A percentile compares a stretch with the other conserved stretches of the same genome.
phyloP scores from a whole-genome alignment of 2,113 vertebrate genomes.

The Choloepus hoffmanni region DNA sequence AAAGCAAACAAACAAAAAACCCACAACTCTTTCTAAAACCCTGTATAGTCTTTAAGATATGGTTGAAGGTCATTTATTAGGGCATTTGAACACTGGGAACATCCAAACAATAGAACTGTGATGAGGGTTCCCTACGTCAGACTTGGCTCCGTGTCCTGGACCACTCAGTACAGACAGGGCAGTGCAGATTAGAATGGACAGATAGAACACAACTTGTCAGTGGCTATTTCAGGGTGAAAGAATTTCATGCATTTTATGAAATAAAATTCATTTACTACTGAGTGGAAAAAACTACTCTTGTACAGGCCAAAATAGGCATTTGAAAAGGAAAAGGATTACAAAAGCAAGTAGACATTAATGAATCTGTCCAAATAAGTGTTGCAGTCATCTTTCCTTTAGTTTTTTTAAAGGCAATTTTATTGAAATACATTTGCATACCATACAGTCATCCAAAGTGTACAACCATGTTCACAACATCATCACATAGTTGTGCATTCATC shows the following conservation, averaged over 20 bases:
- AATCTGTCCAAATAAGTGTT: not conserved
- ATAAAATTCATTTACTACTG: not conserved
- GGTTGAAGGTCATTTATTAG: not conserved
- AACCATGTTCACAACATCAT: too few relatives aligned
- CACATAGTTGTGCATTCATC: too few relatives aligned
- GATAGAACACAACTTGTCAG: not conserved
- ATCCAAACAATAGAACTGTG: not conserved
- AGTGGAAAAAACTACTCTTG: not conserved
- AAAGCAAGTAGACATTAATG: not conserved
- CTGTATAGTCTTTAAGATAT: not conserved
- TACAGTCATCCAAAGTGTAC: too few relatives aligned
- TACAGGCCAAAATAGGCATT: not conserved
- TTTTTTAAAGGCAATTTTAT: too few relatives aligned
- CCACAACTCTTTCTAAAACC: not conserved
- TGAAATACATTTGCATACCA: too few relatives aligned
- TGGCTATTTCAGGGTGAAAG: constrained; percentile 23
- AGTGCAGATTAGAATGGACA: not conserved
- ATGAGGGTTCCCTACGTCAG: not conserved
- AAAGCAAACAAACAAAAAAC: not conserved
- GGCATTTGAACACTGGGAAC: not conserved
- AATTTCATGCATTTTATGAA: not conserved
- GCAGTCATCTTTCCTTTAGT: not conserved
- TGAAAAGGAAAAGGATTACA: not conserved
- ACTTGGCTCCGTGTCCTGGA: not conserved
- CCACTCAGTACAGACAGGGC: not conserved